Percentiles rank a stretch among this genome's conserved stretches.
Conservation (phyloP, 1,140 invertebrate genomes). For the Macrotrachela quadricornifera region DNA sequence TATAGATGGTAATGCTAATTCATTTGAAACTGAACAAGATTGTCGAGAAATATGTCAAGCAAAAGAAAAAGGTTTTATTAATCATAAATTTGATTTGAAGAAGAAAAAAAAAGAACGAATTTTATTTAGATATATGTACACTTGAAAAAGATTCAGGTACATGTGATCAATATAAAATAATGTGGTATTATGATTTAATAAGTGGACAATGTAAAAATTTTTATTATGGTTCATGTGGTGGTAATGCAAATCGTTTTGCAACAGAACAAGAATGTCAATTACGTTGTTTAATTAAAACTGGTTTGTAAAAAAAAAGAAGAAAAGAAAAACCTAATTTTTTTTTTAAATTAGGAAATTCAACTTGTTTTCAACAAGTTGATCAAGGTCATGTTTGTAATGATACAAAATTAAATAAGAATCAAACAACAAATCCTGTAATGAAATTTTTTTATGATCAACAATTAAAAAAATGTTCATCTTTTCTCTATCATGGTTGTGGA, state of each 20-base stretch:
- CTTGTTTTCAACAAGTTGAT: neutral
- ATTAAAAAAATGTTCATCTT: conserved; percentile 22
- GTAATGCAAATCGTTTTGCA: conserved; percentile 5
- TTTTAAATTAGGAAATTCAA: neutral
- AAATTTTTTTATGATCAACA: conserved; percentile 14
- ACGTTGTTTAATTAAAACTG: neutral
- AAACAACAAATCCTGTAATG: neutral
- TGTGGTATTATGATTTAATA: conserved; percentile 3
- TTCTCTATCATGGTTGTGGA: conserved; percentile 23
- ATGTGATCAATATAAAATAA: conserved; percentile 6
- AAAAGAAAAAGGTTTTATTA: neutral
- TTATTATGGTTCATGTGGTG: neutral
- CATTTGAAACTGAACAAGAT: conserved; percentile 56
- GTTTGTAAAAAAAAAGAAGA: neutral
- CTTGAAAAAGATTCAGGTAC: neutral
- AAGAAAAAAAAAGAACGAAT: neutral
- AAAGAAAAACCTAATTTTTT: neutral
- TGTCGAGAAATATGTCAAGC: conserved; percentile 50
- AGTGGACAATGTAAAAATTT: neutral
- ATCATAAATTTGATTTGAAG: neutral
- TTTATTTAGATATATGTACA: conserved; percentile 1
- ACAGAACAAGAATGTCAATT: neutral
- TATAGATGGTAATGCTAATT: conserved; percentile 56
- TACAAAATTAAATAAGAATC: neutral
- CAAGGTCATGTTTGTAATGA: neutral